These are phyloP conservation scores for Meliscaeva auricollis DNA, from an alignment of 2,888 invertebrate species.

Conservation along the genomic window DNA sequence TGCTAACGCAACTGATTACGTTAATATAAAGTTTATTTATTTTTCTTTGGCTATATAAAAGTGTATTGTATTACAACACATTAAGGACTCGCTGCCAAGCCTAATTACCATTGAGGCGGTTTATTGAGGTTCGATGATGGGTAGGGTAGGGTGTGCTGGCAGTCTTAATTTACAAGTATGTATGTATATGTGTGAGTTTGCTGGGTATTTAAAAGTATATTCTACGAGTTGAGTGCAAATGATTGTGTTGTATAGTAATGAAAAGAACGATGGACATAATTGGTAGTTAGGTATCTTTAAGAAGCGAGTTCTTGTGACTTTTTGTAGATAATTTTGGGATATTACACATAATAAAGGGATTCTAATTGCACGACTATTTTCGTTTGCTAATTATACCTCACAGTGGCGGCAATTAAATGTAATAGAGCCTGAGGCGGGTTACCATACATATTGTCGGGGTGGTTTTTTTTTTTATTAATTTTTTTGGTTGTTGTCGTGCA, in stretches of 20 bases:
- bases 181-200: not conserved
- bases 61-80: slow-evolving; percentile 57
- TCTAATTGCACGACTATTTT: slow-evolving; percentile 58
- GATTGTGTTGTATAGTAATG: slow-evolving; percentile 8
- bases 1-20: slow-evolving; percentile 34
- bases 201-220: too few species aligned
- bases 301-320: slow-evolving; percentile 38
- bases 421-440: slow-evolving; percentile 30
- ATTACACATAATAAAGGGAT: slow-evolving; percentile 57
- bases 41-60: slow-evolving; percentile 4
- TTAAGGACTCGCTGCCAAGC: slow-evolving; percentile 29
- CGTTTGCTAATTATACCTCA: slow-evolving; percentile 55
- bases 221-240: slow-evolving; percentile 25
- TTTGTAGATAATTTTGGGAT: slow-evolving; percentile 55
- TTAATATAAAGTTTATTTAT: slow-evolving; percentile 55
- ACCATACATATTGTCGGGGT: not conserved
- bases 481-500: not conserved
- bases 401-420: slow-evolving; percentile 65
- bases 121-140: not conserved
- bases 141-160: not conserved
- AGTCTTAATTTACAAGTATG: too few species aligned
- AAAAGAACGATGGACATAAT: slow-evolving; percentile 41
- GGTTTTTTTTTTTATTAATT: not conserved
- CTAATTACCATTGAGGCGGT: slow-evolving; percentile 41
- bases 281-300: slow-evolving; percentile 58